Base-by-base conservation (phyloP, 1,140 invertebrate species). In the Drosophila lacteicornis region DNA sequence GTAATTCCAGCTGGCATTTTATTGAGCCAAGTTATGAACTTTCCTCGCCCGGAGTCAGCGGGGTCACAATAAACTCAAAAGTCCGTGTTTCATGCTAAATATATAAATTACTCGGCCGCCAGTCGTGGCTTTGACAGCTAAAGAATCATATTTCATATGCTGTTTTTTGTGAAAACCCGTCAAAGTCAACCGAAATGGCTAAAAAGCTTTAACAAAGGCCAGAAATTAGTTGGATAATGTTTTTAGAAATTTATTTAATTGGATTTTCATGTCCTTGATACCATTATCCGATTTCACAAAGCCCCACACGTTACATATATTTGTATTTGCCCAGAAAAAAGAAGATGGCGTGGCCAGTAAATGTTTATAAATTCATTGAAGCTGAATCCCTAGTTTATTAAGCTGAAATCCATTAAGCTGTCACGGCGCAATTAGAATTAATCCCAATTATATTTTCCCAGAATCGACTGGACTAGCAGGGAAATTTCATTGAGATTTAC, bases 101-200 rank as follows among this genome's bases (percentile, higher is more conserved):
- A 70, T 65, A 47, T 65, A 88, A 80, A 78, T 88, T 78, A 80
- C 77, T 78, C 53, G 68, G 22, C 61, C 2, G 68, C 49, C 68
- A 53, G 47, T 61, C 57, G 47, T 71, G 75, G 62, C 25, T 77
- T 53, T 50, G 53, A 50, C 19, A 19, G 40, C 19, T 49, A 50
- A 27, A 25, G 53, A 55, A n/a, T 50, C 40, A 62, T 61, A 66
- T 68, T 53, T 38, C 27, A 43, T 6, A 58, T 55, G 46, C 60
- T 9, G 2, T 8, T 11, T 11, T 17, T 22, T 15, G 4, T 45
- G 13, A 33, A 33, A 12, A 27, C 58, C 58, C n/a, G 17, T 55
- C 55, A 38, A 42, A 57, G 42, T 8, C 25, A 17, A 11, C 25
- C 33, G 30, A 57, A 50, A 49, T 15, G 22, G 19, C 17, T 17